Evolutionary conservation across 2,888 invertebrate genomes (phyloP).

Genomic region (Microctonus hyperodae): DNA sequence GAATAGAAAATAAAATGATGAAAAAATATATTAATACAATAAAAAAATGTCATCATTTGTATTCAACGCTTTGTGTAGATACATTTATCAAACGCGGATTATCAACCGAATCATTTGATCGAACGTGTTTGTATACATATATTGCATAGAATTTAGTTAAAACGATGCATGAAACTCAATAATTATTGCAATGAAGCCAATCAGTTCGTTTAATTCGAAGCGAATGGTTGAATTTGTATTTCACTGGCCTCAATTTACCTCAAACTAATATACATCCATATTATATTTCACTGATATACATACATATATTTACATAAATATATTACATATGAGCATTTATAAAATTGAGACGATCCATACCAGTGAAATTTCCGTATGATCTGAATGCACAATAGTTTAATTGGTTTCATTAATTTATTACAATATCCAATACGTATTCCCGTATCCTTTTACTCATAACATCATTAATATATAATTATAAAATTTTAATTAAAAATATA

Average conservation of each 20-base stretch:
- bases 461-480: no score
- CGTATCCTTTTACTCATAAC: no score
- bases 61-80: neutral
- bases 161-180: constrained; percentile 24
- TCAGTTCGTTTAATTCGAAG: constrained; percentile 27
- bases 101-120: constrained; percentile 22
- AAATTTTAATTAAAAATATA: no score
- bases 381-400: neutral
- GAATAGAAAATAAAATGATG: neutral
- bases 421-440: no score
- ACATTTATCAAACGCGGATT: neutral
- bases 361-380: neutral
- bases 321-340: no score
- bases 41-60: neutral
- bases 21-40: neutral
- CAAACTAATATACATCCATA: no score
- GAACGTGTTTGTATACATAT: neutral
- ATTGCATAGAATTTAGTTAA: constrained; percentile 27
- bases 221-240: constrained; percentile 16
- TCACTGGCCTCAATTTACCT: constrained; percentile 15
- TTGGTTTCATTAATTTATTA: neutral
- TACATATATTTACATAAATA: neutral
- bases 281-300: neutral
- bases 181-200: constrained; percentile 29
- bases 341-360: neutral